Evolutionary conservation across 2,113 vertebrate genomes (phyloP), one percentile per base, ranked within the genome.

Genomic region (Mastomys coucha): DNA sequence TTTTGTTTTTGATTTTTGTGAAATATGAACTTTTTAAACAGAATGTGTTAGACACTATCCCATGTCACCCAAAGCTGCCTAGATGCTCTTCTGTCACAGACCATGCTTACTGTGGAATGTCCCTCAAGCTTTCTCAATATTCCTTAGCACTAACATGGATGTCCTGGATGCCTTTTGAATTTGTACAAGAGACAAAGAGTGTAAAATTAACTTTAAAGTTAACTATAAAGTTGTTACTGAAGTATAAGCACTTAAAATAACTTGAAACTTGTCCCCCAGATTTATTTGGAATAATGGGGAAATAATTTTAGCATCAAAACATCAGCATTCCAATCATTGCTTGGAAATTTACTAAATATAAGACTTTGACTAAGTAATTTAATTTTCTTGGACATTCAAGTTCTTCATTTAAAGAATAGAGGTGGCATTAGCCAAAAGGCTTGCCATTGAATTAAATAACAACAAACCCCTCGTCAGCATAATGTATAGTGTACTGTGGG

Each of bases 381-480:
- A 33, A 67, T 49, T 87, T 90, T 89, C 45, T n/a, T 92, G 13
- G 33, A 51, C 28, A 0, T 31, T 87, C 53, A 33, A n/a, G 88
- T 70, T 65, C n/a, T 70, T 90, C 58, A 82, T 91, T 86, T 78
- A 81, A 56, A 94, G 86, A 95, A 53, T 10, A 28, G 45, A 94
- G 22, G 14, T 13, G 49, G 8, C 72, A 45, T 90, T 49, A 56
- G 1, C 26, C 81, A 86, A 73, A 14, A 53, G 63, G 0, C 16
- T 86, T 90, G 42, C 42, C 31, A 5, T 65, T 19, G 58, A 93
- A 87, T 69, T 94, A n/a, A 92, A 92, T 49, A 28, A 75, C 39
- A 56, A 82, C 19, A 81, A 82, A 9, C 84, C 14, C 19, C 45
- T 56, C 22, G 5, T 58, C 53, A 78, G 49, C 9, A 42, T 7